Base-by-base conservation (phyloP, 1,140 invertebrate species). In the Papilio dardanus region DNA sequence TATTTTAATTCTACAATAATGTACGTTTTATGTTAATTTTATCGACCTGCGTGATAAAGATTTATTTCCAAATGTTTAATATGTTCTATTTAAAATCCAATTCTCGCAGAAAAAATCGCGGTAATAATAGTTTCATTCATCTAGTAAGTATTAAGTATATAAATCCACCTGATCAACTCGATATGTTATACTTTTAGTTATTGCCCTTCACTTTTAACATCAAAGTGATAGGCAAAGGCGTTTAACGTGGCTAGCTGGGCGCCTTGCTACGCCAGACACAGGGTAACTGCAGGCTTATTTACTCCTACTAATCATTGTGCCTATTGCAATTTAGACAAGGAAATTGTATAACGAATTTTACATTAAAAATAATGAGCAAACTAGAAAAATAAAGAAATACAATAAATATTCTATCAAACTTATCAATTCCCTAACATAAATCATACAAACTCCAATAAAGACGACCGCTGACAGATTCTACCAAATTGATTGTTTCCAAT, bases 151-250 rank as follows among this genome's bases (percentile, higher is more conserved):
- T 0, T n/a, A n/a, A 0, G 4, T n/a, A 19, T 16, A 19, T 62
- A 14, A 62, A 14, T 28, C 24, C 2, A 69, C 19, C 0, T 69
- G 3, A 42, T 24, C 21, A 30, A 73, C 78, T 81, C 80, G 77
- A 81, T 79, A 65, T 74, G 62, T 50, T 19, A 31, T 37, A 21
- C 67, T 74, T 75, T 7, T 40, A 54, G 54, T 67, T 4, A 28
- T 50, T 54, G n/a, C 50, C 85, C 76, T 74, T 83, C 74, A 83
- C 86, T 77, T 54, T 28, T 8, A 46, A 86, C 86, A 86, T 88
- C 85, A 88, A 88, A 88, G 86, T 83, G 81, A 83, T 86, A 81
- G 75, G 69, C 69, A 14, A 24, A 46, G 33, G 71, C 46, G 33
- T 73, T 73, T 73, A 58, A 50, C 71, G 58, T 35, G 31, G 46